phyloP scores from a whole-genome alignment of 1,140 invertebrate genomes.

The Zeugodacus cucurbitae region DNA sequence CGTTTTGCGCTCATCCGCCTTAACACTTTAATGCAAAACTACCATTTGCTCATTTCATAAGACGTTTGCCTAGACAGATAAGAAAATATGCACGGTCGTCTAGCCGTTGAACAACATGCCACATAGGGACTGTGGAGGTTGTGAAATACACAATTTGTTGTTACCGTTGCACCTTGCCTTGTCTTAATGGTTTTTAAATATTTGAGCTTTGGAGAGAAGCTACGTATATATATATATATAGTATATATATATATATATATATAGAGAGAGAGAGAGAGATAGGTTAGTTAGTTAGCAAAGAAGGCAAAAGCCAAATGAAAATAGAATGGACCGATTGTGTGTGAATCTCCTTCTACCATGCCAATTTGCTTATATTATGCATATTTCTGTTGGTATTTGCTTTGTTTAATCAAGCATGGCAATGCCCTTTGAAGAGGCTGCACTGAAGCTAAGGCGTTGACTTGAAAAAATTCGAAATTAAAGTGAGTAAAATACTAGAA shows the following conservation, averaged over 20 bases:
- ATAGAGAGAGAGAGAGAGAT: neutral
- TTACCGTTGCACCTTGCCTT: neutral
- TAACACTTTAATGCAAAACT: neutral
- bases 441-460: neutral
- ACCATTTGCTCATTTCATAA: neutral
- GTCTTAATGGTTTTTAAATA: constrained; percentile 26
- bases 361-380: neutral
- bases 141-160: neutral
- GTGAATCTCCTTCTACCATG: too few relatives aligned
- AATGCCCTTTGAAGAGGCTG: neutral
- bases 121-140: neutral
- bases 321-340: neutral
- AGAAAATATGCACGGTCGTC: neutral
- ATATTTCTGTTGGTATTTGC: neutral
- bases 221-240: neutral
- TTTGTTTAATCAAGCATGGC: neutral
- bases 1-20: neutral
- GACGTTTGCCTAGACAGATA: neutral
- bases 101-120: neutral
- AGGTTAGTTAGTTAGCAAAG: neutral
- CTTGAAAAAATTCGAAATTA: neutral
- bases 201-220: neutral
- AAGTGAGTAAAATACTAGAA: neutral
- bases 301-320: neutral
- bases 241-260: neutral